Evolutionary conservation across 1,140 invertebrate species (phyloP).

Genomic region (Cotesia glomerata): DNA sequence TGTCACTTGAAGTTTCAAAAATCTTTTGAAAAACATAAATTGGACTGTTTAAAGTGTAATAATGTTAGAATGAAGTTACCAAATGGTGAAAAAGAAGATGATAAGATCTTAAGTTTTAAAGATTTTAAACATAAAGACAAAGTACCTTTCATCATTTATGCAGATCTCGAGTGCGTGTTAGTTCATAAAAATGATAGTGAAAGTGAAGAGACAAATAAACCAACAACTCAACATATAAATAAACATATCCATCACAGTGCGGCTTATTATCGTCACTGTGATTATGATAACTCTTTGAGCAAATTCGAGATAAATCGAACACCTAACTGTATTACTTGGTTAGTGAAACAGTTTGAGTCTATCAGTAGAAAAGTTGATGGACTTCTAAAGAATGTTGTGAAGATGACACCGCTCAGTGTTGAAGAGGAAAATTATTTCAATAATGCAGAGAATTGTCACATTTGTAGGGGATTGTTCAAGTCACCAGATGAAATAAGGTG

Average conservation of each 20-base stretch:
- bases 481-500: neutral
- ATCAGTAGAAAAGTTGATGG: neutral
- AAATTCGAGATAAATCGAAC: neutral
- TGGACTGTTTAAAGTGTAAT: too few relatives aligned
- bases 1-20: too few relatives aligned
- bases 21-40: too few relatives aligned
- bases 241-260: neutral
- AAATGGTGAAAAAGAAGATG: too few relatives aligned
- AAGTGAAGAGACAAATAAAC: neutral
- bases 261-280: too few relatives aligned
- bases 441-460: neutral
- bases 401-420: neutral
- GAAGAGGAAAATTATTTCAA: too few relatives aligned
- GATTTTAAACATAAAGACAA: too few relatives aligned
- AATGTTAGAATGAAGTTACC: too few relatives aligned
- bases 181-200: neutral
- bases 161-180: neutral
- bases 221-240: too few relatives aligned
- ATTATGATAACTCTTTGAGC: neutral
- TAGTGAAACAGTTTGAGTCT: neutral
- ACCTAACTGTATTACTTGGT: neutral
- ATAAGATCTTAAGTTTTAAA: too few relatives aligned
- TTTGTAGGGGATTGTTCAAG: neutral
- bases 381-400: neutral
- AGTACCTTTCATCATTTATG: neutral